A percentile compares a stretch with the other conserved stretches of the same genome.
Conservation (phyloP, 2,797 vertebrate genomes). For the Gouania willdenowi region DNA sequence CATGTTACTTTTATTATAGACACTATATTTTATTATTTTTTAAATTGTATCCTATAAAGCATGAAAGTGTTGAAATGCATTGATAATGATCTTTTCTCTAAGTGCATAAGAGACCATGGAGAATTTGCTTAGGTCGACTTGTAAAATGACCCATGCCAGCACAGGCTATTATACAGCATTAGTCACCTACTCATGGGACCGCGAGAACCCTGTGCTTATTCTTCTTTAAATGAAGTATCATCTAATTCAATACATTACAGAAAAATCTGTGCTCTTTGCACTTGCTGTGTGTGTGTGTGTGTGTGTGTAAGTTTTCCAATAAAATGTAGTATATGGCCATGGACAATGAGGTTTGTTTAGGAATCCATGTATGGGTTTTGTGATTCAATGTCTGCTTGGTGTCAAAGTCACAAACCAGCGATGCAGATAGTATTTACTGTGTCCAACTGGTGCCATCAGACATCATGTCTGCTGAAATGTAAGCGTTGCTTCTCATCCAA, state of each 20-base stretch:
- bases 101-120: constrained; percentile 42
- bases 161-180: constrained; percentile 62
- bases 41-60: constrained; percentile 16
- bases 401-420: constrained; percentile 56
- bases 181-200: constrained; percentile 58
- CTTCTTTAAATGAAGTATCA: constrained; percentile 41
- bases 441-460: constrained; percentile 62
- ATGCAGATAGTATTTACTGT: constrained; percentile 65
- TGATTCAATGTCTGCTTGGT: constrained; percentile 30
- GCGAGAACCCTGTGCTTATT: constrained; percentile 37
- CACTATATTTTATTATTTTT: too few species aligned
- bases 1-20: too few species aligned
- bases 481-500: constrained; percentile 41
- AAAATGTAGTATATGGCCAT: too few species aligned
- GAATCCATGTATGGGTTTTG: background rate
- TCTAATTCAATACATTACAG: constrained; percentile 39
- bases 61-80: constrained; percentile 26
- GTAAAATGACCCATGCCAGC: constrained; percentile 67
- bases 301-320: background rate
- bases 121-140: constrained; percentile 52
- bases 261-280: background rate
- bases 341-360: background rate
- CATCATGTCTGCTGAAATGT: constrained; percentile 56
- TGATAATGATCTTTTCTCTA: constrained; percentile 44
- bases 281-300: constrained; percentile 2